Evolutionary conservation across 2,797 vertebrate genomes (phyloP), one percentile per base, ranked within the genome.

Genomic region (Pangasius mekongensis): DNA sequence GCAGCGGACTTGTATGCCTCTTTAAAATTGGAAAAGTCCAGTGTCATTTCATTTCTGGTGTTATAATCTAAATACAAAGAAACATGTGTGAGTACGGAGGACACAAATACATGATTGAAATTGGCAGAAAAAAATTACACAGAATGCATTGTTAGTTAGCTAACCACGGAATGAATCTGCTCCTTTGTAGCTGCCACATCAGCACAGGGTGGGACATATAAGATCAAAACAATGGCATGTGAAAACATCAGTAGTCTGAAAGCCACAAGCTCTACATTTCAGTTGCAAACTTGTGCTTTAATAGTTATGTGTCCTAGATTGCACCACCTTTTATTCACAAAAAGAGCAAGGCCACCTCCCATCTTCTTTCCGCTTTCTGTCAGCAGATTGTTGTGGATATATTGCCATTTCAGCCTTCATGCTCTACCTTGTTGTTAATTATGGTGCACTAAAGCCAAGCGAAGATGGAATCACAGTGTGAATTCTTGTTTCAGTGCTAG

Each of bases 391-490:
- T 77, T 39, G 11, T 58, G 27, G 74, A 71, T 27, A 66, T 20
- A 52, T 58, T 56, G 24, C 16, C 24, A 10, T 84, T 66, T 33
- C 60, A 49, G 33, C 33, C 33, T 47, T 39, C 16, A n/a, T 33
- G 30, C n/a, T 64, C 81, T 39, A 88, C 27, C 83, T 49, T 58
- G 56, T 49, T 47, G 69, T 47, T 83, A 83, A 83, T 76, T 87
- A 87, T 24, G 43, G 60, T 7, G 30, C 73, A 85, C 30, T 90
- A 74, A 81, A 86, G 43, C 10, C 69, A 22, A 9, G 16, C 3
- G 54, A 73, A 87, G 76, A 47, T 58, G 10, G 39, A 81, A 88
- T 81, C 87, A 84, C 49, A 39, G 83, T 64, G 83, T 90, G 80
- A 87, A 58, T 64, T 71, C 84, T 27, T 30, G 62, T 47, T 84